Conservation (phyloP, 1,140 invertebrate genomes). For the Temnothorax curvispinosus region DNA sequence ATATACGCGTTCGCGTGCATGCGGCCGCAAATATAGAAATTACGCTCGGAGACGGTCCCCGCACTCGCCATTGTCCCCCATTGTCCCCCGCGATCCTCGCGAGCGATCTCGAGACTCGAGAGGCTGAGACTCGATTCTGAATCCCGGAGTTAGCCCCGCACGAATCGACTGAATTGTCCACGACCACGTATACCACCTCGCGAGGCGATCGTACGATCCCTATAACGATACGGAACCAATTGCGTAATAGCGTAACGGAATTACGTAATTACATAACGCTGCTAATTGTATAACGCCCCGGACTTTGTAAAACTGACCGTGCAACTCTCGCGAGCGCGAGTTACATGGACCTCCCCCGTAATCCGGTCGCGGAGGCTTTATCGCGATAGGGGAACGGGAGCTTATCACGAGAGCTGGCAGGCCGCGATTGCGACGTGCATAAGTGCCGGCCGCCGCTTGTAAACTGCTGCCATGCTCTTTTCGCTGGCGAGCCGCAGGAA, state of each 20-base stretch:
- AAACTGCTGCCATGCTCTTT: slow-evolving; percentile 72
- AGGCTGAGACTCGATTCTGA: not conserved
- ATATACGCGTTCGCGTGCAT: not conserved
- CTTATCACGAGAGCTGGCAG: slow-evolving; percentile 39
- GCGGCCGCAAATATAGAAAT: not conserved
- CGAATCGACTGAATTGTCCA: no score
- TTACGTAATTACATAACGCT: slow-evolving; percentile 12
- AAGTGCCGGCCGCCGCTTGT: slow-evolving; percentile 68
- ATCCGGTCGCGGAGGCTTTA: slow-evolving; percentile 14
- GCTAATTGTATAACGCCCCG: not conserved
- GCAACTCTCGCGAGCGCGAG: not conserved
- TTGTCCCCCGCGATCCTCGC: not conserved
- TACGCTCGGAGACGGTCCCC: not conserved
- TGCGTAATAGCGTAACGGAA: not conserved
- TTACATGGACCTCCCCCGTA: slow-evolving; percentile 12
- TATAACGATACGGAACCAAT: not conserved
- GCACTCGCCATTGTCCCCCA: not conserved
- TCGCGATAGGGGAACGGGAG: slow-evolving; percentile 6
- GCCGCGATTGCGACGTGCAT: slow-evolving; percentile 32
- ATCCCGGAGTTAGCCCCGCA: not conserved
- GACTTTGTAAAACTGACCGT: not conserved
- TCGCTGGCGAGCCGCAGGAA: slow-evolving; percentile 60
- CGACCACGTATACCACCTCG: not conserved
- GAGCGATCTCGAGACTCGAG: no score
- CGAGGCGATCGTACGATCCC: not conserved